These are phyloP conservation scores for Rattus rattus DNA, from an alignment of 2,113 vertebrate species.

Conservation along the genomic window DNA sequence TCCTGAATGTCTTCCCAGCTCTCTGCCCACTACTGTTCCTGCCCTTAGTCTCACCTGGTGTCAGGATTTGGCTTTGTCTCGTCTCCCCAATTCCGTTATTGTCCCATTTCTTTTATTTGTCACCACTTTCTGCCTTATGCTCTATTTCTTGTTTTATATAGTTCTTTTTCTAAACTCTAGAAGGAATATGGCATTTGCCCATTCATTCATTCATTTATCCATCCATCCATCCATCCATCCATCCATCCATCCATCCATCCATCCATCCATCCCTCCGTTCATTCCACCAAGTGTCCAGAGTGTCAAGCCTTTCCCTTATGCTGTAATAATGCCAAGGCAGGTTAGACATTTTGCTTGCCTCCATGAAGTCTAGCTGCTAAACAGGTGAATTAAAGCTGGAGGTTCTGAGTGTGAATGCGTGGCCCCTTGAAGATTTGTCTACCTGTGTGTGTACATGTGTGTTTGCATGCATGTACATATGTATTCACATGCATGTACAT, in stretches of 20 bases:
- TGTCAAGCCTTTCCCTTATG: not conserved
- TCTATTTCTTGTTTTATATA: not conserved
- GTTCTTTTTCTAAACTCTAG: not conserved
- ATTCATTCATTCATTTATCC: not conserved
- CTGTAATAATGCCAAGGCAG: not conserved
- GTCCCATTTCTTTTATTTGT: not conserved
- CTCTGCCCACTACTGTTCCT: not conserved
- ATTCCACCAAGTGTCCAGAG: not conserved
- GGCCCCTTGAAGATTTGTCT: not conserved
- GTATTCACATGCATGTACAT: not conserved
- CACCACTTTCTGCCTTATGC: not conserved
- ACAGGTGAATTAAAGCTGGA: not conserved
- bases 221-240: not conserved
- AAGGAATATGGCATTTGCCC: not conserved
- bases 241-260: not conserved
- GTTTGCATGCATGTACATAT: not conserved
- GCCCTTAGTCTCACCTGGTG: not conserved
- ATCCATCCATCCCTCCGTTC: not conserved
- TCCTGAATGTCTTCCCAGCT: conserved; percentile 66
- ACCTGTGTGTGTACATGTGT: not conserved
- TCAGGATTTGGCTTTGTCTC: not conserved
- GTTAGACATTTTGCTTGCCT: not conserved
- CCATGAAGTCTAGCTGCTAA: not conserved
- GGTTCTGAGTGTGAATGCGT: not conserved
- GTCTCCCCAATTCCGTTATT: not conserved